Evolutionary conservation across 2,113 vertebrate species (phyloP), one percentile per base, ranked within the genome.

Genomic region (Clupea harengus): DNA sequence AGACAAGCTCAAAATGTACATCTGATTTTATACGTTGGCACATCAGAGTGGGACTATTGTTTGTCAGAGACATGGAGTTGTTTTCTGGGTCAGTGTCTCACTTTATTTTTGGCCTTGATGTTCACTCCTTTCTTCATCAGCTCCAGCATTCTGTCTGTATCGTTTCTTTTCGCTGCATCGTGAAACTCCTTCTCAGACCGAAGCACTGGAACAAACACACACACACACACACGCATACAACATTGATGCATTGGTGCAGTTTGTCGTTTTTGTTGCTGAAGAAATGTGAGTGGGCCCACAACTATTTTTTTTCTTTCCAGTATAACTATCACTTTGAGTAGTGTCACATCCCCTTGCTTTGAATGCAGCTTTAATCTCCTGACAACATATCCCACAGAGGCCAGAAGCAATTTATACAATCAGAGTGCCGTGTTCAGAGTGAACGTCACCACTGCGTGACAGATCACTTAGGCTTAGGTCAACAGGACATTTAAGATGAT

Each of bases 171-270:
- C 0, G 96, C 95, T 0, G 97, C 97, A 75, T 96, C 91, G 0
- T 98, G 97, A 83, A 99, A 95, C 75, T 96, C 95, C 91, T 96
- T 97, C 81, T 99, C 98, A 20, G 96, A 95, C 28, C 91, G 93
- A 83, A 98, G 93, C 93, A 98, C 97, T 98, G 90, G 9, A 87
- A 84, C 9, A 46, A 45, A 4, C n/a, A 47, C 49, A 80, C 20
- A 28, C 22, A 25, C 57, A 64, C 17, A 20, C 57, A 64, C 57
- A 64, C 60, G 8, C 60, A 64, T 22, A 64, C 60, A 64, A n/a
- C 0, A 9, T 57, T 17, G 44, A 2, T 44, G 28, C 32, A 20
- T 17, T 64, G 17, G 18, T 54, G 39, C 0, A 45, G 2, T 45
- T 20, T 11, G 52, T 17, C 3, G 0, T 11, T 32, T 57, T 52